Conservation (phyloP, 2,113 vertebrate genomes). For the Neogobius melanostomus region DNA sequence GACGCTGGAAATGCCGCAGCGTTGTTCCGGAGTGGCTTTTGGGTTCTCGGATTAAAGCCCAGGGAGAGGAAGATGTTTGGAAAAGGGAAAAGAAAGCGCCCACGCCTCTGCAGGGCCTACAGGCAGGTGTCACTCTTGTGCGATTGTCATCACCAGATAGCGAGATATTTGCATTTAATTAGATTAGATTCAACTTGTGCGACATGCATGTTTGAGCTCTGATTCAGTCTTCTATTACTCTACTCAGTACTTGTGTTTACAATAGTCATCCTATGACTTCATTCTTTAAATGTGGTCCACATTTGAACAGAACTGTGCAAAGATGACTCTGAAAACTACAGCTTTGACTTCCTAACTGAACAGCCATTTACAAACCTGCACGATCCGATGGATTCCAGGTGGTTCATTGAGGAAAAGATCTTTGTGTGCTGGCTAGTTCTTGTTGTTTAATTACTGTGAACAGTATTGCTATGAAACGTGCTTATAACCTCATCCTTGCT, state of each 20-base stretch:
- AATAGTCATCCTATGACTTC: conserved; percentile 20
- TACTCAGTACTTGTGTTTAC: background rate
- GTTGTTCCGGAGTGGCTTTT: conserved; percentile 61
- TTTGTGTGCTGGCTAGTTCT: too few relatives aligned
- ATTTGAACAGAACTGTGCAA: conserved; percentile 3
- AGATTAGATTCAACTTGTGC: background rate
- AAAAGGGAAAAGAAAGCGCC: conserved; percentile 11
- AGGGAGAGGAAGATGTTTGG: conserved; percentile 64
- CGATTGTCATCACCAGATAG: background rate
- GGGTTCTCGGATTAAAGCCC: conserved; percentile 69
- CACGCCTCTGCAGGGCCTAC: conserved; percentile 17
- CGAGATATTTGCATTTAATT: conserved; percentile 8
- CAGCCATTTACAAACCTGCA: too few relatives aligned
- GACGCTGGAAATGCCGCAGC: conserved; percentile 57
- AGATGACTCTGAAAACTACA: background rate
- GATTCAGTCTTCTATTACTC: conserved; percentile 13
- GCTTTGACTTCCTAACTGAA: background rate
- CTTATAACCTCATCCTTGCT: too few relatives aligned
- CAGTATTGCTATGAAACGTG: too few relatives aligned
- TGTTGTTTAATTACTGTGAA: too few relatives aligned
- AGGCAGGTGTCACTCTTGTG: conserved; percentile 62
- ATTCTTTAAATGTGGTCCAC: conserved; percentile 1
- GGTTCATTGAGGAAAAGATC: too few relatives aligned
- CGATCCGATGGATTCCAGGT: too few relatives aligned
- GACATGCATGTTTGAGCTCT: conserved; percentile 7